Evolutionary conservation across 2,888 invertebrate species (phyloP).

Genomic region (Erebia palarica): DNA sequence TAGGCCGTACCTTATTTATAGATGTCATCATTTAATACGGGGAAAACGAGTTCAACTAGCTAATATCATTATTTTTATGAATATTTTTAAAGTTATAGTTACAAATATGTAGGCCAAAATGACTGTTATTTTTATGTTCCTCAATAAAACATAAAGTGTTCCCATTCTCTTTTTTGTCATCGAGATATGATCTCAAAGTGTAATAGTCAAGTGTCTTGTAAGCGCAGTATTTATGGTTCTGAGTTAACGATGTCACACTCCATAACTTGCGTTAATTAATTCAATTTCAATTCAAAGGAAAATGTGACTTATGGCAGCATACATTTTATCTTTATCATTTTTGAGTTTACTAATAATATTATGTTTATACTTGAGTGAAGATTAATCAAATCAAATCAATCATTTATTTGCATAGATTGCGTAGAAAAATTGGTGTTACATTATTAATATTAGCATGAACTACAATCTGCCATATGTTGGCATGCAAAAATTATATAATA

Average conservation of each 20-base stretch:
- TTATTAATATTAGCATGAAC: too few species aligned
- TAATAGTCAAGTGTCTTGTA: not conserved
- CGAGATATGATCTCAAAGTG: not conserved
- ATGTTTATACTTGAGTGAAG: not conserved
- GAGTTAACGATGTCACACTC: constrained; percentile 14
- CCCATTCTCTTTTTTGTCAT: constrained; percentile 7
- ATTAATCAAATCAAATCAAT: too few species aligned
- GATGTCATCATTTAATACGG: not conserved
- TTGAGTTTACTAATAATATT: not conserved
- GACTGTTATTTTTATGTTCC: not conserved
- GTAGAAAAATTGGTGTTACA: too few species aligned
- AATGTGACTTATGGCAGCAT: constrained; percentile 17
- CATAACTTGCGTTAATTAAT: constrained; percentile 24
- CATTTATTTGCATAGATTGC: too few species aligned
- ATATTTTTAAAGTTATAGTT: not conserved
- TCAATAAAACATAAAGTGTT: not conserved
- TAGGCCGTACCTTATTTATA: not conserved
- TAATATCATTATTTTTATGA: not conserved
- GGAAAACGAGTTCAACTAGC: not conserved
- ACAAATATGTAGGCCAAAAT: not conserved
- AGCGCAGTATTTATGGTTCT: not conserved
- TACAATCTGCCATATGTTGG: too few species aligned
- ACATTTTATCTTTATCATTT: not conserved
- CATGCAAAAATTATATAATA: too few species aligned
- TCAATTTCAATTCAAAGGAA: constrained; percentile 30